Evolutionary conservation across 2,888 invertebrate species (phyloP).

Genomic region (Halictus quadricinctus): DNA sequence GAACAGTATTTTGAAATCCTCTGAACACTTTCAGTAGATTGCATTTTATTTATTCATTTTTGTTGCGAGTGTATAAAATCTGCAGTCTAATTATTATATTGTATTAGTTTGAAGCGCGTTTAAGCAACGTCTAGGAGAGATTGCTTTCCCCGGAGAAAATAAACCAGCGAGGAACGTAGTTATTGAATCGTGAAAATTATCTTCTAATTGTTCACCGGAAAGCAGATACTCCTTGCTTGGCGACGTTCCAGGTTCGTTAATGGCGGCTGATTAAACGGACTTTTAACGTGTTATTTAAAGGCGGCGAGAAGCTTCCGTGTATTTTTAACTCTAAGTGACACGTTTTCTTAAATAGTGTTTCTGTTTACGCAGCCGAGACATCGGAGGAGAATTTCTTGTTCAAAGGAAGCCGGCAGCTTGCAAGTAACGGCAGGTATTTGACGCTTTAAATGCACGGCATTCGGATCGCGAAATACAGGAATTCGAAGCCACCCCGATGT

Average conservation of each 20-base stretch:
- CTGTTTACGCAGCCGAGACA: neutral
- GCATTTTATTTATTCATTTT: too few species aligned
- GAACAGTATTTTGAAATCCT: too few species aligned
- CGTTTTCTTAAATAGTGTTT: neutral
- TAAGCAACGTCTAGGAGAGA: too few species aligned
- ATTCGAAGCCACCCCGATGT: neutral
- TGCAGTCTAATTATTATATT: too few species aligned
- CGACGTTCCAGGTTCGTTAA: constrained; percentile 19
- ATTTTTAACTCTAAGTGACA: neutral
- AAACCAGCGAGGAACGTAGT: neutral
- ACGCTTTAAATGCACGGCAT: neutral
- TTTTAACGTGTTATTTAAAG: neutral
- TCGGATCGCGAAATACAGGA: neutral
- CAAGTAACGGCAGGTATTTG: neutral
- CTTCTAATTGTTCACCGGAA: constrained; percentile 21
- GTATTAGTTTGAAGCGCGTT: neutral
- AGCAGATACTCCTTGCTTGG: constrained; percentile 1
- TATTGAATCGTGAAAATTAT: constrained; percentile 19
- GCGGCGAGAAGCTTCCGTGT: neutral
- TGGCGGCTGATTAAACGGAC: constrained; percentile 1
- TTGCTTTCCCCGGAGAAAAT: neutral
- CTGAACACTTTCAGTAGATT: too few species aligned
- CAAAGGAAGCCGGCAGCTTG: neutral
- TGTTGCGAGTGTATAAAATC: neutral
- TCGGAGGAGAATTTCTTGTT: neutral